A percentile compares a stretch with the other conserved stretches of the same genome.
phyloP scores from a whole-genome alignment of 2,888 invertebrate species.

The Glyphotaelius pellucidus region DNA sequence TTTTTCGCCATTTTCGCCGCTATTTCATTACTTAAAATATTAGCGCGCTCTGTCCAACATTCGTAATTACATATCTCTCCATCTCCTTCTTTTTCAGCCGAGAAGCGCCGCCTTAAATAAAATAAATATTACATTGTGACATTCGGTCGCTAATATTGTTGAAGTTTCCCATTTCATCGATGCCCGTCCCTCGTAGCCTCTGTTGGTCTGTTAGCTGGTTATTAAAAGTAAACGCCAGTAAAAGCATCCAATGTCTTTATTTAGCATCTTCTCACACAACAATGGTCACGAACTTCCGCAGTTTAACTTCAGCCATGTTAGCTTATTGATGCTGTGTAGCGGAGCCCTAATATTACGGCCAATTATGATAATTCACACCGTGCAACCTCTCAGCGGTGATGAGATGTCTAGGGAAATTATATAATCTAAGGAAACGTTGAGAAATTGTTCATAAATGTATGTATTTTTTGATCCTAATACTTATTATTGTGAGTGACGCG shows the following conservation, averaged over 20 bases:
- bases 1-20: too few relatives aligned
- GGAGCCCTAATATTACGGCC: background rate
- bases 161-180: background rate
- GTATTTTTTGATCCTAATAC: background rate
- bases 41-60: too few relatives aligned
- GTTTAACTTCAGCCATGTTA: background rate
- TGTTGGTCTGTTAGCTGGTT: background rate
- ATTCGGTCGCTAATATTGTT: background rate
- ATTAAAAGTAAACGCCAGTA: background rate
- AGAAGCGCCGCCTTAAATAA: too few relatives aligned
- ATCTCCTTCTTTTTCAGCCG: too few relatives aligned
- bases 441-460: background rate
- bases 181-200: background rate
- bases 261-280: slow-evolving; percentile 2
- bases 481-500: too few relatives aligned
- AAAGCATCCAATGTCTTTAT: background rate
- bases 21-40: too few relatives aligned
- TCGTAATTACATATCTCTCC: too few relatives aligned
- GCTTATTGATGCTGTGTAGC: background rate
- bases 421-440: background rate
- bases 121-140: too few relatives aligned
- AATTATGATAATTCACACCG: background rate
- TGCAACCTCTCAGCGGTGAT: background rate
- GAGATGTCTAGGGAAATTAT: background rate
- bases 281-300: background rate